Conservation (phyloP, 2,888 invertebrate species). For the Xylophagus ater region DNA sequence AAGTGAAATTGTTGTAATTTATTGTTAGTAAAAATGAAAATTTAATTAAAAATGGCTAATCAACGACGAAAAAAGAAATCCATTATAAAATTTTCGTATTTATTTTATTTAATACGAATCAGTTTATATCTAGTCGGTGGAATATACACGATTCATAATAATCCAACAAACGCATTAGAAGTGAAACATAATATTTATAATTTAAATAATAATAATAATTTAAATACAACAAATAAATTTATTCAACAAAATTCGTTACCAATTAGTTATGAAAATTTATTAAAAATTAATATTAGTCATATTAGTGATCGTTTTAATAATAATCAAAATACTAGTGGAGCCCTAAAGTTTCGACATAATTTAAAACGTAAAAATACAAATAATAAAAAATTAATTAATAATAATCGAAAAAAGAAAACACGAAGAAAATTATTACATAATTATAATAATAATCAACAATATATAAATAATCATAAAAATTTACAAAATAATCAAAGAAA, state of each 20-base stretch:
- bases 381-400: slow-evolving; percentile 2
- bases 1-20: no score
- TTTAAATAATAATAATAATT: background rate
- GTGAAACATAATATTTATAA: slow-evolving; percentile 15
- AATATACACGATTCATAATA: slow-evolving; percentile 10
- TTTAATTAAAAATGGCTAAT: no score
- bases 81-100: background rate
- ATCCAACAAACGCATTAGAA: slow-evolving; percentile 9
- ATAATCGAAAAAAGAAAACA: slow-evolving; percentile 5
- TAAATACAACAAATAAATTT: background rate
- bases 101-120: slow-evolving; percentile 17
- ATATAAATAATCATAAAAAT: slow-evolving; percentile 3
- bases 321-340: slow-evolving; percentile 6
- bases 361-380: slow-evolving; percentile 5
- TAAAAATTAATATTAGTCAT: slow-evolving; percentile 1
- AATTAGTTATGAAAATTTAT: slow-evolving; percentile 5
- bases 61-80: slow-evolving; percentile 7
- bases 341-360: no score
- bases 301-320: slow-evolving; percentile 2
- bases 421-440: no score
- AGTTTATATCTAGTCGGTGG: slow-evolving; percentile 22
- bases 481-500: slow-evolving; percentile 11
- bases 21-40: no score
- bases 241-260: background rate
- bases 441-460: background rate